Conservation (phyloP, 2,888 invertebrate species). For the Caenorhabditis auriculariae region DNA sequence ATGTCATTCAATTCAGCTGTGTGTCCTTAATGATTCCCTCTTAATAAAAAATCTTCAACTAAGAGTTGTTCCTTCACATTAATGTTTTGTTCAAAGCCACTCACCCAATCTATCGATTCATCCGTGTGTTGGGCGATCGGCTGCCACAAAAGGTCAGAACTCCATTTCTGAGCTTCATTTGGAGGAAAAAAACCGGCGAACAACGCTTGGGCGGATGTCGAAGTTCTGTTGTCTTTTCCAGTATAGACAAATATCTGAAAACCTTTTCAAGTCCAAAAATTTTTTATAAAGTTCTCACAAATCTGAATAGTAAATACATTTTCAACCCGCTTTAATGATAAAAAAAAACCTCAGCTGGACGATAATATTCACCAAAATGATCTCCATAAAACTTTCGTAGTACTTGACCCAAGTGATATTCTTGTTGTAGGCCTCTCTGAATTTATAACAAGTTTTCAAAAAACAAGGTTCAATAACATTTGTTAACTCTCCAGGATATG, state of each 20-base stretch:
- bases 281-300: not conserved
- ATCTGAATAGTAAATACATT: not conserved
- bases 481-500: conserved; percentile 46
- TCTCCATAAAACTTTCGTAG: conserved; percentile 74
- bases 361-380: conserved; percentile 70
- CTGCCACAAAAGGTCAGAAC: conserved; percentile 74
- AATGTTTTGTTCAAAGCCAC: not conserved
- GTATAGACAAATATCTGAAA: conserved; percentile 73
- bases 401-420: conserved; percentile 76
- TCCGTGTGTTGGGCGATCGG: conserved; percentile 80
- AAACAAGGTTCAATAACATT: conserved; percentile 14
- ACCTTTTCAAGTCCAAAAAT: not conserved
- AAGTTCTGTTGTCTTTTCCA: conserved; percentile 83
- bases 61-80: not conserved
- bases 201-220: conserved; percentile 67
- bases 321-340: not conserved
- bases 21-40: not conserved
- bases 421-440: conserved; percentile 77
- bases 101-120: conserved; percentile 38
- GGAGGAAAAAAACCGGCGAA: conserved; percentile 66
- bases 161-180: conserved; percentile 61
- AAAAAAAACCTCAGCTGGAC: conserved; percentile 63
- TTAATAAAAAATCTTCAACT: conserved; percentile 1
- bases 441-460: conserved; percentile 6
- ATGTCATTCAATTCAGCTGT: not conserved